These are phyloP conservation scores for Dryocosmus kuriphilus DNA, from an alignment of 2,888 invertebrate genomes.

Conservation along the genomic window DNA sequence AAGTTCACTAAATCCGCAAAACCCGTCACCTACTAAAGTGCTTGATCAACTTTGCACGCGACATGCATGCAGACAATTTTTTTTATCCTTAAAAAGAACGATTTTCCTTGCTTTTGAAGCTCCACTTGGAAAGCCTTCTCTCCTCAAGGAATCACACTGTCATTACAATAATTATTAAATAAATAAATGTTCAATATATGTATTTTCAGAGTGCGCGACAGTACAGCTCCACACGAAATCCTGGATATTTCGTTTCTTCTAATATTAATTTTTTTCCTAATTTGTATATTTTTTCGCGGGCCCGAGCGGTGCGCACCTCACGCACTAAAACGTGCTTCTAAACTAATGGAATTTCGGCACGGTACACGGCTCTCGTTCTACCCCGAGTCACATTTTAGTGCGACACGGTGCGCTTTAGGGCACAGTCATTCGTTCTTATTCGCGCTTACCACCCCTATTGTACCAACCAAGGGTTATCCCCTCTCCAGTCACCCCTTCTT, in stretches of 20 bases:
- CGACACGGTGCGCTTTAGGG: conserved; percentile 54
- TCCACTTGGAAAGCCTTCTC: not conserved
- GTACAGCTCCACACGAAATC: not conserved
- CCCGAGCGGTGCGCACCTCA: conserved; percentile 14
- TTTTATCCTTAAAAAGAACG: not conserved
- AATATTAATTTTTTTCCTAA: not conserved
- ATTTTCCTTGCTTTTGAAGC: not conserved
- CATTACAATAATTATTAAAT: conserved; percentile 20
- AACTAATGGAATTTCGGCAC: conserved; percentile 52
- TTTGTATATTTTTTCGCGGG: conserved; percentile 10
- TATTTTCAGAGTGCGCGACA: not conserved
- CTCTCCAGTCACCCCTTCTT: conserved; percentile 40
- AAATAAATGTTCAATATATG: too few species aligned
- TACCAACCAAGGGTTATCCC: conserved; percentile 47
- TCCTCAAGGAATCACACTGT: not conserved
- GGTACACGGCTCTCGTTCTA: conserved; percentile 50
- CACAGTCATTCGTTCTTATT: conserved; percentile 53
- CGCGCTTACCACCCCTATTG: conserved; percentile 43
- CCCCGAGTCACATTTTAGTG: conserved; percentile 56
- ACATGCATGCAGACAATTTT: conserved; percentile 1
- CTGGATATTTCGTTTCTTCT: not conserved
- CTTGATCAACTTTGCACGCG: not conserved
- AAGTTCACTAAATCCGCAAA: conserved; percentile 43
- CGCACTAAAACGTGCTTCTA: conserved; percentile 41
- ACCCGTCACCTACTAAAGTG: not conserved